phyloP scores from a whole-genome alignment of 2,797 vertebrate species.

The Enteromius fasciolatus region DNA sequence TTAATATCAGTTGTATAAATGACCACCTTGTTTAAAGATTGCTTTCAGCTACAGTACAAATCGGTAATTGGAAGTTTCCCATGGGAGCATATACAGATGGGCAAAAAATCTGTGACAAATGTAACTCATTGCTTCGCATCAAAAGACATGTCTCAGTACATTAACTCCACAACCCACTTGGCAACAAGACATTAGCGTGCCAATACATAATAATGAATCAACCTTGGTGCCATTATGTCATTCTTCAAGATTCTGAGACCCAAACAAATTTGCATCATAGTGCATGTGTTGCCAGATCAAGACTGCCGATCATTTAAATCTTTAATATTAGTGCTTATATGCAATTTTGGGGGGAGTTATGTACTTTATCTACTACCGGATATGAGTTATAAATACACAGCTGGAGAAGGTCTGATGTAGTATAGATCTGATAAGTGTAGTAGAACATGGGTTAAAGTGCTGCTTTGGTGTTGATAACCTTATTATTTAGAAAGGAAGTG shows the following conservation, averaged over 20 bases:
- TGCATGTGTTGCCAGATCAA: not conserved
- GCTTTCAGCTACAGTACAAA: constrained; percentile 25
- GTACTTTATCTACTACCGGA: not conserved
- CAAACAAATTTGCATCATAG: not conserved
- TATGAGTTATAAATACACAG: not conserved
- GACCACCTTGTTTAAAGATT: not conserved
- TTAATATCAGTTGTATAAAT: constrained; percentile 5
- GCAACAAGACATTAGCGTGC: constrained; percentile 59
- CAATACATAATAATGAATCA: constrained; percentile 66
- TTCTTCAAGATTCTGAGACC: constrained; percentile 2
- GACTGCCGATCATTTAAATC: not conserved
- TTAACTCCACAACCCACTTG: constrained; percentile 65
- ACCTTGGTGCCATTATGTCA: constrained; percentile 66
- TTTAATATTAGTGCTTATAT: not conserved
- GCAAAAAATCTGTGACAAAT: constrained; percentile 53
- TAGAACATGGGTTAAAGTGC: not conserved
- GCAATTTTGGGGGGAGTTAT: not conserved
- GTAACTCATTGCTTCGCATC: constrained; percentile 47
- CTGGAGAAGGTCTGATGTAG: not conserved
- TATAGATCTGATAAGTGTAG: not conserved
- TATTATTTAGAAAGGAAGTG: not conserved
- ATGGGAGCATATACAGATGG: not conserved
- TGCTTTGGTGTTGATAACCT: not conserved
- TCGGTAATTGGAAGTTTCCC: not conserved
- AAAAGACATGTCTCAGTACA: constrained; percentile 62